Evolutionary conservation across 1,140 invertebrate species (phyloP).

Genomic region (Akabosia matsudoensis): DNA sequence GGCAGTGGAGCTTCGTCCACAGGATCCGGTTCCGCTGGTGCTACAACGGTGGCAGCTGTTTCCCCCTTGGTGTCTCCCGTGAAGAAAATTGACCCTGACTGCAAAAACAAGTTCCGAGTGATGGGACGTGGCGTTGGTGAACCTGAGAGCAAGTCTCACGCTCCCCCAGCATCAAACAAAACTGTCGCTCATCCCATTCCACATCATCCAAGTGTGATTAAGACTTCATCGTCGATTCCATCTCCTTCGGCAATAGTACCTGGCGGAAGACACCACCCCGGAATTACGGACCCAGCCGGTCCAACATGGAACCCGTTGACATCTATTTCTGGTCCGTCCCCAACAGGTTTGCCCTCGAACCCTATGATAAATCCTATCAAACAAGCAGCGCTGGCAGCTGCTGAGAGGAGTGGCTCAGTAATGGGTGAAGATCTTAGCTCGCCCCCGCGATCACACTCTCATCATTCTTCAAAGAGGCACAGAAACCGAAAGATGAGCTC

Average conservation of each 20-base stretch:
- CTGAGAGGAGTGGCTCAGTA: background rate
- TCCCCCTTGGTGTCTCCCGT: background rate
- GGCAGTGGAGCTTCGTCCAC: background rate
- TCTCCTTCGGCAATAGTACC: background rate
- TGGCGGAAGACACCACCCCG: background rate
- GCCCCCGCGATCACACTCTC: background rate
- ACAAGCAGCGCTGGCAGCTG: background rate
- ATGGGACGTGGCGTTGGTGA: slow-evolving; percentile 37
- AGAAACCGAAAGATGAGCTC: slow-evolving; percentile 40
- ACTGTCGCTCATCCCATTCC: background rate
- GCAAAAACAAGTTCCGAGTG: slow-evolving; percentile 41
- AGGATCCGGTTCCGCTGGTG: background rate
- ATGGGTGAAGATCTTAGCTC: slow-evolving; percentile 12
- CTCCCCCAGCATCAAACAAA: background rate
- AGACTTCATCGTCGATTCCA: background rate
- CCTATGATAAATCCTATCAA: slow-evolving; percentile 11
- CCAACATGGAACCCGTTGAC: slow-evolving; percentile 8
- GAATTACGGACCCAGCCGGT: background rate
- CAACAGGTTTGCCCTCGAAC: background rate
- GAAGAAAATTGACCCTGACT: slow-evolving; percentile 26
- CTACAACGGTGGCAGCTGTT: background rate
- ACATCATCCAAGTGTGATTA: slow-evolving; percentile 13
- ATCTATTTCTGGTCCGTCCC: background rate
- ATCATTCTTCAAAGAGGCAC: slow-evolving; percentile 33
- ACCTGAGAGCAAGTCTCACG: background rate